These are phyloP conservation scores for Myotis findleyi DNA, from an alignment of 2,797 vertebrate genomes.

Conservation along the genomic window DNA sequence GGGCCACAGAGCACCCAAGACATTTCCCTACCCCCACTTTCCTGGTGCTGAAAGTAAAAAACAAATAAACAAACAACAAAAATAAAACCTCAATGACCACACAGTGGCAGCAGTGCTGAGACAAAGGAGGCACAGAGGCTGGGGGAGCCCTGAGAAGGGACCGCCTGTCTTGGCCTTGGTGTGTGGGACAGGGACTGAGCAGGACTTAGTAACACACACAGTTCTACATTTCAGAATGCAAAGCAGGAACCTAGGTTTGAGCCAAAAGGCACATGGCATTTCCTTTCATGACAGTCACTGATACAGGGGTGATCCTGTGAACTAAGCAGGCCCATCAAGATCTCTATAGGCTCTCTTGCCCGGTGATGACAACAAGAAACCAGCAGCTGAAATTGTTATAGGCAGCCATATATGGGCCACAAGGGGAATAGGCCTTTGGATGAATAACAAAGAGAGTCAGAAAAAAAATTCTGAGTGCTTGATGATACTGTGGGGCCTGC, in stretches of 20 bases:
- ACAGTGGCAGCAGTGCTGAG: conserved; percentile 38
- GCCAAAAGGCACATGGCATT: not conserved
- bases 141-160: not conserved
- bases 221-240: not conserved
- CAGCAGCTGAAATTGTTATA: not conserved
- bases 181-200: no score
- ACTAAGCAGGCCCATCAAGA: not conserved
- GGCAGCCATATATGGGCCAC: not conserved
- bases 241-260: not conserved
- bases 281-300: not conserved
- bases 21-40: not conserved
- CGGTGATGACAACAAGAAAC: not conserved
- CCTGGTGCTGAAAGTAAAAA: not conserved
- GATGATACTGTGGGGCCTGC: not conserved
- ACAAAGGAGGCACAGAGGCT: not conserved
- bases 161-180: not conserved
- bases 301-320: not conserved
- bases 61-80: not conserved
- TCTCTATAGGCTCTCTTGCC: not conserved
- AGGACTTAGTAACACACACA: not conserved
- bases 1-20: not conserved
- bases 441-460: not conserved
- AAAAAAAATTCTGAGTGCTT: not conserved
- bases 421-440: not conserved
- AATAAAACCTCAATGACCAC: not conserved